Base-by-base conservation (phyloP, 2,888 invertebrate genomes). In the Malacosoma neustria region DNA sequence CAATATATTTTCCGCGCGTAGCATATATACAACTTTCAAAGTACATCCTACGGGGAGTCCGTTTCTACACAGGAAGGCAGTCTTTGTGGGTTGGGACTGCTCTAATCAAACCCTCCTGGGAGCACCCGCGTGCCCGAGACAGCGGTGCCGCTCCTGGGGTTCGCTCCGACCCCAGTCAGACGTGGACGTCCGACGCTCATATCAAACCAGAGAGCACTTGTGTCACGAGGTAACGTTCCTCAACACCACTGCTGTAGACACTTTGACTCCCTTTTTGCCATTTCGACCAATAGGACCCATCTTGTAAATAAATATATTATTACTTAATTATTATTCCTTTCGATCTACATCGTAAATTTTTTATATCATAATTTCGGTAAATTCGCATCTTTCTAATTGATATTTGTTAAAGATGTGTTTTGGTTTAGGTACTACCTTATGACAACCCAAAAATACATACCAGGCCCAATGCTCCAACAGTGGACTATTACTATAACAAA, bases 61-160 rank as follows among this genome's bases (percentile, higher is more conserved):
- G 54, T 49, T 53, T 53, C 57, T 53, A 56, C 57, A 45, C 57
- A 56, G 54, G 9, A 22, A 41, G 45, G 54, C 48, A 14, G 30
- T 49, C 39, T 42, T 14, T 6, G 14, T 6, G 47, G 35, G 34
- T 41, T 40, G 32, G 22, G 9, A 22, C 22, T 22, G 22, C 9
- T 3, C 22, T 22, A 22, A 22, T 22, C 22, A 22, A 22, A 22
- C 22, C 22, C 22, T 22, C 22, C 22, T 5, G 6, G 5, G 5
- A 7, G 22, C 22, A 5, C 22, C 22, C 22, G 4, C 22, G 9
- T 5, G 0, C 9, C 4, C 22, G 22, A 22, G 22, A 9, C 22
- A 7, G 6, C 22, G 6, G 22, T n/a, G n/a, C n/a, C n/a, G n/a
- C 22, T 22, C 22, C 22, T 22, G 22, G 22, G 22, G 22, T 22